Evolutionary conservation across 1,140 invertebrate species (phyloP).

Genomic region (Propsilocerus akamusi): DNA sequence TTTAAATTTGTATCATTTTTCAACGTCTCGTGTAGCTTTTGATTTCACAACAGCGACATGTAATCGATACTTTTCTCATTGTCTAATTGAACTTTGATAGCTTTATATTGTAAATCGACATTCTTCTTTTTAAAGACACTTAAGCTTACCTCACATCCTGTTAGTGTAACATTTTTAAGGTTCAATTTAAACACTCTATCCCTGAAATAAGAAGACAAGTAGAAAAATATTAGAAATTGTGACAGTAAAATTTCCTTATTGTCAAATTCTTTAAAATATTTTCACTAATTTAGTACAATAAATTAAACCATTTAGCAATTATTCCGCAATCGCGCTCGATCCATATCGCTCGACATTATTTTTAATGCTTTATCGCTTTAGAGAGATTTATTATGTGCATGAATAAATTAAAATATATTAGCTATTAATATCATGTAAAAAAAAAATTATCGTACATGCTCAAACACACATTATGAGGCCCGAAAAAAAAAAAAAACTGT

Average conservation of each 20-base stretch:
- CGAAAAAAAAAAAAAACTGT: background rate
- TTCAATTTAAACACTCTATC: conserved; percentile 48
- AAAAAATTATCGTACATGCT: conserved; percentile 3
- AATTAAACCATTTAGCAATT: background rate
- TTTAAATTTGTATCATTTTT: no score
- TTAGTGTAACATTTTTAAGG: conserved; percentile 48
- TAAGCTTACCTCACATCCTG: conserved; percentile 45
- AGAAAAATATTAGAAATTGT: conserved; percentile 10
- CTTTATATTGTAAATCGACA: conserved; percentile 7
- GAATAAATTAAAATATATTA: conserved; percentile 4
- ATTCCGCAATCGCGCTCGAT: background rate
- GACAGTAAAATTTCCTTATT: background rate
- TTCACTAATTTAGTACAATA: background rate
- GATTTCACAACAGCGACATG: no score
- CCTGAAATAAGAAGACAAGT: conserved; percentile 45
- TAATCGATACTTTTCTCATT: no score
- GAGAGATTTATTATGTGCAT: conserved; percentile 2
- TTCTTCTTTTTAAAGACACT: conserved; percentile 4
- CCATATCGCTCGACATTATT: background rate
- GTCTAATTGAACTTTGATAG: background rate
- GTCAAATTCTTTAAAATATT: background rate
- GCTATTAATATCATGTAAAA: background rate
- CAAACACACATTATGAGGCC: background rate
- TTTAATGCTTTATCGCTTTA: background rate
- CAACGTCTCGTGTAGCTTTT: no score